phyloP scores from a whole-genome alignment of 2,113 vertebrate species.

The Silurus meridionalis region DNA sequence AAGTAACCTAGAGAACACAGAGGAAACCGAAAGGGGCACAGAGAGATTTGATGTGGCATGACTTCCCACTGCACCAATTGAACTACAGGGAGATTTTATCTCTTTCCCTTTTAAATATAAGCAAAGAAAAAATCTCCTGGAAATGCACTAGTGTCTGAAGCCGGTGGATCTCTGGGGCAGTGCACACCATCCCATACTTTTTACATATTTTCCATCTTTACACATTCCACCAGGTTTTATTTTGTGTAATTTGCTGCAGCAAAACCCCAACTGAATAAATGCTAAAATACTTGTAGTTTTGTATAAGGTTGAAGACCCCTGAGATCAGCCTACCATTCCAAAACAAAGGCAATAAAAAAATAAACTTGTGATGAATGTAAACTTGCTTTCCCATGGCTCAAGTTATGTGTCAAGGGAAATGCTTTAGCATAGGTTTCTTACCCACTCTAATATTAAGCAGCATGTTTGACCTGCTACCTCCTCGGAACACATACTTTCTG shows the following conservation, averaged over 20 bases:
- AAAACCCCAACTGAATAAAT: slow-evolving; percentile 22
- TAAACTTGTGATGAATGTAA: slow-evolving; percentile 22
- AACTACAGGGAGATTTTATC: background rate
- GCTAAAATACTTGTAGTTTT: slow-evolving; percentile 15
- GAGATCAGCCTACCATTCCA: background rate
- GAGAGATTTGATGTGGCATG: background rate
- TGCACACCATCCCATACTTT: background rate
- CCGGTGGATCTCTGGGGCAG: background rate
- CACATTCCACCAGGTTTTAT: slow-evolving; percentile 15
- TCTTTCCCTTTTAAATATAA: background rate
- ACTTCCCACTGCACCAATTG: background rate
- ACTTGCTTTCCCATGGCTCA: slow-evolving; percentile 1
- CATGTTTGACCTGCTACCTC: slow-evolving; percentile 42
- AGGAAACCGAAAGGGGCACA: too few relatives aligned
- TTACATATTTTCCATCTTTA: slow-evolving; percentile 19
- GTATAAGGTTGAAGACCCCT: slow-evolving; percentile 18
- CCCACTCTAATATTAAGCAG: slow-evolving; percentile 25
- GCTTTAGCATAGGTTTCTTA: slow-evolving; percentile 40
- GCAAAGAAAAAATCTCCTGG: background rate
- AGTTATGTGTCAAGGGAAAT: slow-evolving; percentile 38
- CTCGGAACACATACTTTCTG: slow-evolving; percentile 31
- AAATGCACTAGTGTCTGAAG: background rate
- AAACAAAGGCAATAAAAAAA: slow-evolving; percentile 19
- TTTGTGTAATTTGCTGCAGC: background rate
- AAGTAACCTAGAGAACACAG: background rate